A percentile compares a stretch with the other conserved stretches of the same genome.
Evolutionary conservation across 1,140 invertebrate genomes (phyloP).

Genomic region (Aphaenogaster floridana): DNA sequence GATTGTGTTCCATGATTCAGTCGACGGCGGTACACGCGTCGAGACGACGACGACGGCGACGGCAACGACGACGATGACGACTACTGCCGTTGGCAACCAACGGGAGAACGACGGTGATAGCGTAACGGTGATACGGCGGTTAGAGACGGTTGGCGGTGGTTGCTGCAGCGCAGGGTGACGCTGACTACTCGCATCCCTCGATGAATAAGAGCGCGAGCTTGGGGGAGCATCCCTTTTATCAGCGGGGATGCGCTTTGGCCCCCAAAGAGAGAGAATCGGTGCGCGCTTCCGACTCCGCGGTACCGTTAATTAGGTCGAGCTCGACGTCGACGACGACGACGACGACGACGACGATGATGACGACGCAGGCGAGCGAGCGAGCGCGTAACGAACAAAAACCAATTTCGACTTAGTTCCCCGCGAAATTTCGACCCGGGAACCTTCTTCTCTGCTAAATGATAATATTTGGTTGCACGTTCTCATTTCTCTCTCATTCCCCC

Average conservation of each 20-base stretch:
- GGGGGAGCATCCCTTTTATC: slow-evolving; percentile 20
- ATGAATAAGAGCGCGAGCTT: slow-evolving; percentile 39
- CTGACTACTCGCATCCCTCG: slow-evolving; percentile 60
- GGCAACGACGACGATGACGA: not conserved
- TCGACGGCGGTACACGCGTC: slow-evolving; percentile 3
- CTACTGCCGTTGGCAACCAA: slow-evolving; percentile 26
- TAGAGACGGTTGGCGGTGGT: not conserved
- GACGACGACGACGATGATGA: slow-evolving; percentile 14
- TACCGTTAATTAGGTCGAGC: slow-evolving; percentile 56
- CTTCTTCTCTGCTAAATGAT: slow-evolving; percentile 56
- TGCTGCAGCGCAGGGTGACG: not conserved
- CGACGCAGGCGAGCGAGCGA: slow-evolving; percentile 33
- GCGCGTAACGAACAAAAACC: slow-evolving; percentile 56
- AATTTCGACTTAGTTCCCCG: slow-evolving; percentile 53
- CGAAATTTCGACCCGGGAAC: slow-evolving; percentile 51
- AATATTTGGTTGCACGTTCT: slow-evolving; percentile 64
- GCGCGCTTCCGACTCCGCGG: slow-evolving; percentile 52
- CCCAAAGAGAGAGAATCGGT: slow-evolving; percentile 50
- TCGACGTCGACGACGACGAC: slow-evolving; percentile 14
- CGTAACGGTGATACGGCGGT: slow-evolving; percentile 2
- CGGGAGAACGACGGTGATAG: slow-evolving; percentile 1
- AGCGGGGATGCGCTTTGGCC: slow-evolving; percentile 25
- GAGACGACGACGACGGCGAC: not conserved
- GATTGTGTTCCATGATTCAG: slow-evolving; percentile 67
- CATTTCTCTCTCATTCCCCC: slow-evolving; percentile 33